These are phyloP conservation scores for Archegozetes longisetosus DNA, from an alignment of 1,140 invertebrate species.

Conservation along the genomic window DNA sequence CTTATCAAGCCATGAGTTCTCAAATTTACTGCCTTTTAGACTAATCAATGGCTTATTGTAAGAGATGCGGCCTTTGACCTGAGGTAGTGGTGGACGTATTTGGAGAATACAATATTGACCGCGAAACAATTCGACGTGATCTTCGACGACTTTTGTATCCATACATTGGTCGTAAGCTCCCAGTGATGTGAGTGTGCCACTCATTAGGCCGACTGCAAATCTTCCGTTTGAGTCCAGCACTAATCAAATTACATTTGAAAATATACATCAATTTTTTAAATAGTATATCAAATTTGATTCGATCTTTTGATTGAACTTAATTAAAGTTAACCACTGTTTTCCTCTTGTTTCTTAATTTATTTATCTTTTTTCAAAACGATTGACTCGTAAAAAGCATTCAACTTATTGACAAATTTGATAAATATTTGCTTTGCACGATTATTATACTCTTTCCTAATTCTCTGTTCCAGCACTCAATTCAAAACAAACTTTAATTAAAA, in stretches of 20 bases:
- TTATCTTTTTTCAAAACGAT: too few relatives aligned
- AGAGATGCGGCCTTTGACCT: background rate
- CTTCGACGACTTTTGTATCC: constrained; percentile 15
- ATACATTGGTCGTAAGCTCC: constrained; percentile 25
- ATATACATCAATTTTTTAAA: background rate
- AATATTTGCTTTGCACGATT: too few relatives aligned
- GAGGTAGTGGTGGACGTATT: constrained; percentile 2
- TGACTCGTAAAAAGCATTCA: too few relatives aligned
- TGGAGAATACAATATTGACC: constrained; percentile 7
- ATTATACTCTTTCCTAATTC: too few relatives aligned
- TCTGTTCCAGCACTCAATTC: too few relatives aligned
- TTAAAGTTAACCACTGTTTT: too few relatives aligned
- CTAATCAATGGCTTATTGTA: background rate
- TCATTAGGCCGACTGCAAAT: constrained; percentile 22
- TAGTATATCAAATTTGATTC: background rate
- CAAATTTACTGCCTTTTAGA: background rate
- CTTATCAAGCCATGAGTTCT: background rate
- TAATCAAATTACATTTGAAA: constrained; percentile 6
- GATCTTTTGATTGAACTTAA: too few relatives aligned
- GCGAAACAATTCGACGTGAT: background rate
- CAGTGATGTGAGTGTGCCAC: constrained; percentile 22
- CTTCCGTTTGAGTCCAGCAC: constrained; percentile 25
- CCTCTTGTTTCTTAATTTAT: too few relatives aligned
- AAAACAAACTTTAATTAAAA: too few relatives aligned
- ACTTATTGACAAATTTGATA: too few relatives aligned